Conservation (phyloP, 2,888 invertebrate species). For the Allolobophora icterica region DNA sequence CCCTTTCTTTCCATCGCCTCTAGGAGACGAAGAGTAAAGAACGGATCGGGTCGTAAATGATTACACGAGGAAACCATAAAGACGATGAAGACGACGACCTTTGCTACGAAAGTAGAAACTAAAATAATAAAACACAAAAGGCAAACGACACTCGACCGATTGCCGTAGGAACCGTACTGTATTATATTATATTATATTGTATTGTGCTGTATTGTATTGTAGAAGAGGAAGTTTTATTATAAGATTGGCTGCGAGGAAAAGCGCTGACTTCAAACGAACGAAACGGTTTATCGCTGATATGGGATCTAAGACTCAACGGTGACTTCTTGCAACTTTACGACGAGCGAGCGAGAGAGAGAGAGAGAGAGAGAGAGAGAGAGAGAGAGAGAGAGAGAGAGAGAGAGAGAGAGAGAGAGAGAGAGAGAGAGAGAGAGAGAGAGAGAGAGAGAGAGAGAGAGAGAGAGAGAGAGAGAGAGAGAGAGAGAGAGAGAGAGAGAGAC, state of each 20-base stretch:
- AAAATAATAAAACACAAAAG: neutral
- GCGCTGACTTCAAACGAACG: neutral
- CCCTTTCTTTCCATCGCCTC: no score
- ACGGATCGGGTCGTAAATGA: neutral
- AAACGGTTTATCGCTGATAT: no score
- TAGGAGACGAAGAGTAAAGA: neutral
- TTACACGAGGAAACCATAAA: neutral
- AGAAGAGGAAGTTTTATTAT: neutral
- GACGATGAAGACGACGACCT: neutral
- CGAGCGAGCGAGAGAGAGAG: no score
- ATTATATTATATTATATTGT: no score
- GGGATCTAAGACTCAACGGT: no score
- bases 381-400: neutral
- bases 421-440: neutral
- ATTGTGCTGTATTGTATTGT: no score
- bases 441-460: neutral
- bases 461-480: no score
- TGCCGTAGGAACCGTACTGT: no score
- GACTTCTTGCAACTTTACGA: no score
- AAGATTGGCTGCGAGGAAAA: neutral
- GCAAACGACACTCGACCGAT: no score
- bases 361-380: neutral
- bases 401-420: no score
- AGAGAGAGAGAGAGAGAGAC: no score
- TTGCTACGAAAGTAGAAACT: neutral